These are phyloP conservation scores for Tinea pellionella DNA, from an alignment of 2,888 invertebrate genomes.

Conservation along the genomic window DNA sequence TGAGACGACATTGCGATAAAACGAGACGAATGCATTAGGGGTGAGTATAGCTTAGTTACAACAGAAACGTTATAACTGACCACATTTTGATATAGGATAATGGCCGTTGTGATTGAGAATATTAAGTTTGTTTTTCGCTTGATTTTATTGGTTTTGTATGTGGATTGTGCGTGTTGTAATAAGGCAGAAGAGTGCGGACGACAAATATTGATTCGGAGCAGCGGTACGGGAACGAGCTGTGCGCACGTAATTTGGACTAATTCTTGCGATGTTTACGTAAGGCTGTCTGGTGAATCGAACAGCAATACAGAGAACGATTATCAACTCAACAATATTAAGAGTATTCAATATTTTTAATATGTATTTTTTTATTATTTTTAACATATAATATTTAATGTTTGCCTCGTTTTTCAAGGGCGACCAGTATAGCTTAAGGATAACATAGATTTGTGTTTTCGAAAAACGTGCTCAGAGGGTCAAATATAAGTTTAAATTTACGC, in stretches of 20 bases:
- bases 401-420: no score
- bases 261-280: conserved; percentile 62
- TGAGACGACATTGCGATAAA: conserved; percentile 59
- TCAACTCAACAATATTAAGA: neutral
- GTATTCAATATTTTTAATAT: neutral
- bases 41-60: conserved; percentile 34
- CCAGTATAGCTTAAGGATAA: no score
- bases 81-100: conserved; percentile 16
- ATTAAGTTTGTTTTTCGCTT: conserved; percentile 19
- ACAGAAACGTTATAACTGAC: conserved; percentile 26
- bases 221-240: conserved; percentile 29
- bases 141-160: conserved; percentile 28
- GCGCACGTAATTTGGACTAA: conserved; percentile 67
- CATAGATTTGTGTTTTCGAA: no score
- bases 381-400: no score
- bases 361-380: neutral
- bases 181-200: conserved; percentile 69
- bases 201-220: conserved; percentile 67
- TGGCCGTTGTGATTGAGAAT: neutral
- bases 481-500: no score
- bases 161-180: conserved; percentile 65
- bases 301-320: neutral
- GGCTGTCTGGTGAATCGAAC: conserved; percentile 45
- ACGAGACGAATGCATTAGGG: conserved; percentile 53
- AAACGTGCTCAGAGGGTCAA: no score